phyloP scores from a whole-genome alignment of 1,140 invertebrate genomes.

The Agrypnia vestita region DNA sequence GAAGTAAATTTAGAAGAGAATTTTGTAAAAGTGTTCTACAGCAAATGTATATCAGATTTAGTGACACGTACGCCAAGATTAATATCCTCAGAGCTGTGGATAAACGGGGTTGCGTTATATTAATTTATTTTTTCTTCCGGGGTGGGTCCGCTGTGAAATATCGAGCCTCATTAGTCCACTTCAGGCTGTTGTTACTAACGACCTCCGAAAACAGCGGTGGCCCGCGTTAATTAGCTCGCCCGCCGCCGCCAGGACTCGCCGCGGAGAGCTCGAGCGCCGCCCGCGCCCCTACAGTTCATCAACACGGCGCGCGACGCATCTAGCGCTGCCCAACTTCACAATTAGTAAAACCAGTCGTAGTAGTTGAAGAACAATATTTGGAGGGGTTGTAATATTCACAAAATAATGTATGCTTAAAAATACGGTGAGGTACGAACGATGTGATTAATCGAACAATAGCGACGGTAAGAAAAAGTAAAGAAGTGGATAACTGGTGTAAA shows the following conservation, averaged over 20 bases:
- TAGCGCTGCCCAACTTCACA: too few relatives aligned
- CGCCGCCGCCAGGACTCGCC: slow-evolving; percentile 3
- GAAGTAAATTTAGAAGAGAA: too few relatives aligned
- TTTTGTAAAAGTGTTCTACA: too few relatives aligned
- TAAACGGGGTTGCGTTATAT: slow-evolving; percentile 29
- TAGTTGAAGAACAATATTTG: too few relatives aligned
- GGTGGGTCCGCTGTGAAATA: slow-evolving; percentile 51
- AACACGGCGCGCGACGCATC: slow-evolving; percentile 47
- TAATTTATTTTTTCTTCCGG: slow-evolving; percentile 44
- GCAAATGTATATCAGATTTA: too few relatives aligned
- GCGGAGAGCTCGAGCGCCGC: slow-evolving; percentile 36
- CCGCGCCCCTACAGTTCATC: slow-evolving; percentile 54
- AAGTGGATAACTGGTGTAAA: too few relatives aligned
- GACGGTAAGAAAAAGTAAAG: too few relatives aligned
- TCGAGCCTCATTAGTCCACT: slow-evolving; percentile 54
- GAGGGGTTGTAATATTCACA: neutral
- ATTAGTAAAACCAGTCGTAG: too few relatives aligned
- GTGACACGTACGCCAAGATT: neutral
- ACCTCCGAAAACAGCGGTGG: slow-evolving; percentile 35
- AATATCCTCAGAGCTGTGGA: slow-evolving; percentile 13
- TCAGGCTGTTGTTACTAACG: slow-evolving; percentile 49
- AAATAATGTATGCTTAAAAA: neutral
- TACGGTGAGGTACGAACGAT: neutral
- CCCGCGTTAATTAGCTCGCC: slow-evolving; percentile 53
- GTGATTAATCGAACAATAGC: neutral